Evolutionary conservation across 2,797 vertebrate genomes (phyloP).

Genomic region (Pangasius djambal): DNA sequence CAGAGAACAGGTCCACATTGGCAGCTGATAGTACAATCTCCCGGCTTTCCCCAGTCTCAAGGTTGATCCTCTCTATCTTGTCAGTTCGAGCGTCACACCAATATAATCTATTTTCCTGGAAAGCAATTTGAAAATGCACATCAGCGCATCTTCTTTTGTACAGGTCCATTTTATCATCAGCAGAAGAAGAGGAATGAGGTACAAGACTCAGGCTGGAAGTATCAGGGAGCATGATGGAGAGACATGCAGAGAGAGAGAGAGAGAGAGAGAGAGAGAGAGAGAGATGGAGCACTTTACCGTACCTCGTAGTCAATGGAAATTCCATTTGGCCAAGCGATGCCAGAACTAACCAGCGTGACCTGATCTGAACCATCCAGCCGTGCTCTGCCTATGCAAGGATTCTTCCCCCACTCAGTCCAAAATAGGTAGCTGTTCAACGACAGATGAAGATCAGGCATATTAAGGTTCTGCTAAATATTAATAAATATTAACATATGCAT

Average conservation of each 20-base stretch:
- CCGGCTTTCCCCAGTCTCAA: slow-evolving; percentile 93
- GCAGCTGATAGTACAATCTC: slow-evolving; percentile 95
- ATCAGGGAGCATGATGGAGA: slow-evolving; percentile 33
- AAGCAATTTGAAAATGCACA: slow-evolving; percentile 83
- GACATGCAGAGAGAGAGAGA: slow-evolving; percentile 22
- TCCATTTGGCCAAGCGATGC: slow-evolving; percentile 94
- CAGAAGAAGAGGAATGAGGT: slow-evolving; percentile 59
- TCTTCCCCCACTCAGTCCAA: slow-evolving; percentile 99
- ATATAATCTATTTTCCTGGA: slow-evolving; percentile 98
- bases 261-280: slow-evolving; percentile 2
- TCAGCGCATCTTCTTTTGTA: slow-evolving; percentile 62
- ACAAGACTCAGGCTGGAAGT: slow-evolving; percentile 36
- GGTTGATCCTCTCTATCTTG: slow-evolving; percentile 99
- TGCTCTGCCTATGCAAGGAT: slow-evolving; percentile 91
- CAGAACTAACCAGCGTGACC: slow-evolving; percentile 88
- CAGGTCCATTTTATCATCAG: slow-evolving; percentile 67
- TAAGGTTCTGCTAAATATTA: background rate
- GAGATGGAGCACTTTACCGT: slow-evolving; percentile 45
- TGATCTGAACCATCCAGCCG: slow-evolving; percentile 94
- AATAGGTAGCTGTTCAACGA: slow-evolving; percentile 87
- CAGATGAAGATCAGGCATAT: background rate
- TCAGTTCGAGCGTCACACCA: slow-evolving; percentile 98
- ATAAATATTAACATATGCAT: background rate
- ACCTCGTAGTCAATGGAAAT: slow-evolving; percentile 98
- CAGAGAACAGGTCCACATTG: slow-evolving; percentile 98